Evolutionary conservation across 2,888 invertebrate genomes (phyloP), one percentile per base, ranked within the genome.

Genomic region (Pachliopta kotzebuea): DNA sequence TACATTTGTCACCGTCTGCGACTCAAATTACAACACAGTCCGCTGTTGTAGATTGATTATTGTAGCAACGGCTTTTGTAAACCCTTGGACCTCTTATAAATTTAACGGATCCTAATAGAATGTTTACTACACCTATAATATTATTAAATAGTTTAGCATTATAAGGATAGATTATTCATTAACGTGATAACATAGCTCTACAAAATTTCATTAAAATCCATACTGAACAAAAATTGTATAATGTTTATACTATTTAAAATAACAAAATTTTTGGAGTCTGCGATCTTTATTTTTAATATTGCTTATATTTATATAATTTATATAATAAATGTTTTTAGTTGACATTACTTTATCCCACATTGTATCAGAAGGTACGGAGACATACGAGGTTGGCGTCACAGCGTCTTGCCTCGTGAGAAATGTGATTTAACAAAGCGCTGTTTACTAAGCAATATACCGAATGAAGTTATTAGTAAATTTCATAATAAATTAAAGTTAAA

Each of bases 351-450:
- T 56, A 8, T 61, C 54, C 29, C 29, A 31, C 42, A 54, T 29
- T 55, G 49, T n/a, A 55, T 31, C 7, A 20, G 14, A 60, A 0
- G 37, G 26, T n/a, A 24, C 11, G 23, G 42, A 56, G 42, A 52
- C 60, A 52, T 20, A 60, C 60, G 42, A 42, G 17, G 9, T 53
- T 23, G 64, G 61, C 61, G 65, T 61, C 65, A 55, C 55, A 53
- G 49, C 57, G 61, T 65, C 65, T 65, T 65, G 54, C 31, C 56
- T 58, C 58, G 65, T 65, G 61, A 60, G 64, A 65, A 65, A 61
- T 61, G 65, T 60, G 53, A 60, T 58, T 58, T 55, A 65, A 65
- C 65, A 49, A 62, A 65, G 61, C 37, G 24, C 54, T 65, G 61
- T 65, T 65, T 65, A 65, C 64, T 60, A 65, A 18, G 56, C 60